These are phyloP conservation scores for Apeltes quadracus DNA, from an alignment of 2,113 vertebrate genomes.

Conservation along the genomic window DNA sequence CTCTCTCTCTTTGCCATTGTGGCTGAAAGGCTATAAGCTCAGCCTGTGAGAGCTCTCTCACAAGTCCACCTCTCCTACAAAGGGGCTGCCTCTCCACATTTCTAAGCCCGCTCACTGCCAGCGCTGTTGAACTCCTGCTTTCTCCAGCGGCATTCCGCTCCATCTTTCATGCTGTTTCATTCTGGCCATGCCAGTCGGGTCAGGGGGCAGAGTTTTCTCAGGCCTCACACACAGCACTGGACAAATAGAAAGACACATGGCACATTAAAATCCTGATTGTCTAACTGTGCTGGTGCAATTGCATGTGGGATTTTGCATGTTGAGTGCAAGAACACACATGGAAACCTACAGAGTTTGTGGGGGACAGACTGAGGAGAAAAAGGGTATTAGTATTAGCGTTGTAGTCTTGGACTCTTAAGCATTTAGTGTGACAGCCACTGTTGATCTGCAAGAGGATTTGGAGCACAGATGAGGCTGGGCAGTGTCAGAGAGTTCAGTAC, in stretches of 20 bases:
- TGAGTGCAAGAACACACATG: background rate
- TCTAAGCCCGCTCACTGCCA: slow-evolving; percentile 60
- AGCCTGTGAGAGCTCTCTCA: slow-evolving; percentile 63
- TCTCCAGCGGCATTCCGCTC: slow-evolving; percentile 66
- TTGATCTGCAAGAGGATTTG: background rate
- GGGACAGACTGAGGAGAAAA: background rate
- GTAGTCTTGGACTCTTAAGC: background rate
- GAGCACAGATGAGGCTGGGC: background rate
- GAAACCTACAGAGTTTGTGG: slow-evolving; percentile 2
- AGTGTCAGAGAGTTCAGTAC: slow-evolving; percentile 50
- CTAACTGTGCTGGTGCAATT: background rate
- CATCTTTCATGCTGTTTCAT: slow-evolving; percentile 75
- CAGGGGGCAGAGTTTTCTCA: slow-evolving; percentile 77
- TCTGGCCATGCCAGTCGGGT: slow-evolving; percentile 73
- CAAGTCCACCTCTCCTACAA: slow-evolving; percentile 62
- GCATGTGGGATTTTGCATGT: background rate
- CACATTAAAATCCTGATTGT: background rate
- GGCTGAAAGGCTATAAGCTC: slow-evolving; percentile 65
- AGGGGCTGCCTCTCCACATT: slow-evolving; percentile 56
- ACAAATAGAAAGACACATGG: slow-evolving; percentile 33
- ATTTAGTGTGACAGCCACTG: background rate
- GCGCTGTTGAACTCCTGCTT: slow-evolving; percentile 65
- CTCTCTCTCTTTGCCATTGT: slow-evolving; percentile 55
- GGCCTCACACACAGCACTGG: slow-evolving; percentile 52
- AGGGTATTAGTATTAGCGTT: background rate